Evolutionary conservation across 1,140 invertebrate genomes (phyloP), one percentile per base, ranked within the genome.

Genomic region (Conus betulinus): DNA sequence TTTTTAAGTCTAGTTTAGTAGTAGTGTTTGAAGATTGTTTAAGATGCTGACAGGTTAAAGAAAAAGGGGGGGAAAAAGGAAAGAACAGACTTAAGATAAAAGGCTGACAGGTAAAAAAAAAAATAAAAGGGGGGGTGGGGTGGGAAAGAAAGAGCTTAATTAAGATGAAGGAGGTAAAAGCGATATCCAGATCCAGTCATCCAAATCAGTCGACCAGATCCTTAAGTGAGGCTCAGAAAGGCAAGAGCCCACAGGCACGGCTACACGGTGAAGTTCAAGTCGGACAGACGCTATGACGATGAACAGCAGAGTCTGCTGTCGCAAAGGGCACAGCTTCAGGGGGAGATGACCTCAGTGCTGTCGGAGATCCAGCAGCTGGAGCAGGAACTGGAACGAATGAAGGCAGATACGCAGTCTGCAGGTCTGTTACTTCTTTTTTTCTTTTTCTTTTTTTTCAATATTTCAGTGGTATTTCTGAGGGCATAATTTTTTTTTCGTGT

Each of bases 281-380:
- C 83, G 8, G 88, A 85, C 7, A 27, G 85, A 23, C 74, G 89
- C 82, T 90, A 87, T 81, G 87, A 89, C 63, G 87, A 88, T 15
- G 83, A 88, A 63, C 84, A 71, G 52, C 84, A 90, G 13, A 79
- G 82, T 8, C 87, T 92, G 5, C 53, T 91, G 74, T 76, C 90
- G 5, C 83, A 84, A 13, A 90, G 88, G 81, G 87, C 67, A 10
- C 53, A 89, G 39, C 60, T 91, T 25, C 71, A 84, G 83, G 86
- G 85, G 55, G 88, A 91, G 82, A 52, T 89, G n/a, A 90, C 89
- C 57, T 76, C 78, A 23, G 60, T 87, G 17, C 51, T 89, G 27
- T 89, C 89, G 39, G 89, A 91, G 39, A 83, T 90, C 3, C 87
- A 63, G 51, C 91, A 92, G 76, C 57, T 92, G 71, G 88, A 92